Evolutionary conservation across 2,888 invertebrate genomes (phyloP), one percentile per base, ranked within the genome.

Genomic region (Cabera pusaria): DNA sequence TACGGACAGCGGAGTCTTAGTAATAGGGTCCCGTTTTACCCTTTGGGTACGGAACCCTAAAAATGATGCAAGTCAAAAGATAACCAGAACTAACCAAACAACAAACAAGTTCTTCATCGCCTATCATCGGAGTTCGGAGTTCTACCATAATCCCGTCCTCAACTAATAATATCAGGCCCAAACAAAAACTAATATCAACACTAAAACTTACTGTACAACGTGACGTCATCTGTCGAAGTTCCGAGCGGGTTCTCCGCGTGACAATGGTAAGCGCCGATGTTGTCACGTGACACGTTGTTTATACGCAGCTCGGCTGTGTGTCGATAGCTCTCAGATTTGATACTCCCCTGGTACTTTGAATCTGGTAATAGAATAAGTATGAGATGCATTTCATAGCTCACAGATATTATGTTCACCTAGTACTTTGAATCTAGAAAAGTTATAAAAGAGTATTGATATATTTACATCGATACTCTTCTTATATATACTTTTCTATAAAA

Each of bases 191-290:
- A 39, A 39, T 39, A 39, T 14, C 14, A 14, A 14, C 14, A 14
- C 14, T 14, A 14, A 16, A 24, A 90, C 92, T 91, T 78, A 93
- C 93, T 90, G 66, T 93, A 92, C 29, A 93, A 72, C 55, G 91
- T 92, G 57, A 93, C 90, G 51, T 90, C 91, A 42, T 93, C 93
- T 45, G 90, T 90, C 0, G 92, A 91, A 39, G 88, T 89, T 5
- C 93, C 93, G 6, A 93, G 81, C 0, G 92, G 90, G 67, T 93
- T 93, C 61, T 92, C 93, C 5, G 91, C 91, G 40, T 92, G 88
- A 64, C 93, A 93, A 59, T 90, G 87, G 76, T 93, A 93, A 7
- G 90, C 81, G 20, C 92, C 92, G 53, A 91, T 91, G 71, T 93
- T 93, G 4, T 82, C 71, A 5, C 78, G 62, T 4, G 87, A 78